These are phyloP conservation scores for Rhagonycha fulva DNA, from an alignment of 2,888 invertebrate genomes.

Conservation along the genomic window DNA sequence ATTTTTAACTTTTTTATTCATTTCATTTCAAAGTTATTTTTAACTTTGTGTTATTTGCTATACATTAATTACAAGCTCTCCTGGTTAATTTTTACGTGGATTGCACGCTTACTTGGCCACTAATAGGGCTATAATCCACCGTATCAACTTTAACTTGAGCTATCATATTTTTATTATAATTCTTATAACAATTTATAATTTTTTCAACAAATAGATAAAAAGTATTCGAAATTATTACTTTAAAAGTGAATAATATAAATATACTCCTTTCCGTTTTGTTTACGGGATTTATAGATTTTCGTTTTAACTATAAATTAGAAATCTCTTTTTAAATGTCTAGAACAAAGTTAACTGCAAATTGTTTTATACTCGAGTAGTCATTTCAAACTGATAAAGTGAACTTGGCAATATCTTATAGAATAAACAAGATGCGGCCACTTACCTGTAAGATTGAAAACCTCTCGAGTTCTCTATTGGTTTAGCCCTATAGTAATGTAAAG, in stretches of 20 bases:
- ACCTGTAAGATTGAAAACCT: constrained; percentile 33
- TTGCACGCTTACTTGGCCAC: background rate
- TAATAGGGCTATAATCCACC: background rate
- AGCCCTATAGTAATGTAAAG: constrained; percentile 33
- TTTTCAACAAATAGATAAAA: background rate
- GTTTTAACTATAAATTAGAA: background rate
- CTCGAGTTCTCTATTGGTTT: constrained; percentile 31
- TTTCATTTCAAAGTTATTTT: too few relatives aligned
- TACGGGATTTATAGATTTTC: background rate
- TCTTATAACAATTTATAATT: background rate
- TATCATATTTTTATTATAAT: background rate
- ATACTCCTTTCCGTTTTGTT: background rate
- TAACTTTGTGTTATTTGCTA: too few relatives aligned
- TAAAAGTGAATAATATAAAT: background rate
- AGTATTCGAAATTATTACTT: too few relatives aligned
- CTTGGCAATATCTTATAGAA: constrained; percentile 34
- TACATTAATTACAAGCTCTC: too few relatives aligned
- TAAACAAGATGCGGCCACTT: constrained; percentile 28
- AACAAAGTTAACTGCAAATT: background rate
- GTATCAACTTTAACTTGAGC: background rate
- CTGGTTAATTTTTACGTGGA: background rate
- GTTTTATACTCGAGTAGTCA: background rate
- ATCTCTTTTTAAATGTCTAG: background rate
- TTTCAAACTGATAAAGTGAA: constrained; percentile 26
- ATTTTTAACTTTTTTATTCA: too few relatives aligned